These are phyloP conservation scores for Drosophila neoperkinsi DNA, from an alignment of 2,888 invertebrate genomes.

Conservation along the genomic window DNA sequence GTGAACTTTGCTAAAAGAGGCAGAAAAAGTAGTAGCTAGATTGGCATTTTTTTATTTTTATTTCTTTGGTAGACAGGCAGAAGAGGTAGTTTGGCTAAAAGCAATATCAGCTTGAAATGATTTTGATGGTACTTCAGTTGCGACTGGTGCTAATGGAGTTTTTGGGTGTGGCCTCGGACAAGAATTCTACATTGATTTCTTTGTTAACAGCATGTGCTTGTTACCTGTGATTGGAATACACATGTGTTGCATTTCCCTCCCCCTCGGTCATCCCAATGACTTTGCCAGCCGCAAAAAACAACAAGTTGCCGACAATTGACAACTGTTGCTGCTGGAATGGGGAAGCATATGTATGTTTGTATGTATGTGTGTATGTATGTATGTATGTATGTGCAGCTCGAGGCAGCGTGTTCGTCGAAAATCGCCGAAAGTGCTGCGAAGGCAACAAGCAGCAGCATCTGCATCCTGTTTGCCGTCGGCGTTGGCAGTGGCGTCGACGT, in stretches of 20 bases:
- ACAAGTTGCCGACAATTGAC: slow-evolving; percentile 70
- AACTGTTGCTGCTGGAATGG: slow-evolving; percentile 64
- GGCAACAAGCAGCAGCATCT: slow-evolving; percentile 39
- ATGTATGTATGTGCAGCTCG: slow-evolving; percentile 29
- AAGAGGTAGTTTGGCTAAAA: slow-evolving; percentile 27
- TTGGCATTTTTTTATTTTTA: slow-evolving; percentile 11
- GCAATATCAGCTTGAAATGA: slow-evolving; percentile 43
- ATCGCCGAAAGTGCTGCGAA: slow-evolving; percentile 74
- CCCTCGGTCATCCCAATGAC: slow-evolving; percentile 13
- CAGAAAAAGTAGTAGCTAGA: not conserved
- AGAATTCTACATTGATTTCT: slow-evolving; percentile 17
- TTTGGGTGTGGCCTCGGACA: slow-evolving; percentile 36
- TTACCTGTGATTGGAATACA: slow-evolving; percentile 29
- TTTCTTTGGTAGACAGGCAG: slow-evolving; percentile 4
- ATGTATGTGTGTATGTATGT: not conserved
- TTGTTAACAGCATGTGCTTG: slow-evolving; percentile 20
- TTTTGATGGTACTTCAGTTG: slow-evolving; percentile 43
- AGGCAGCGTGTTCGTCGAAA: slow-evolving; percentile 61
- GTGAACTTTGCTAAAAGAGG: not conserved
- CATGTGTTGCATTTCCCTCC: slow-evolving; percentile 4
- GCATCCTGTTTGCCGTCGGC: slow-evolving; percentile 43
- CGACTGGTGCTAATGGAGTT: slow-evolving; percentile 37
- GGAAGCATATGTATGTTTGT: slow-evolving; percentile 5
- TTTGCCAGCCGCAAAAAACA: slow-evolving; percentile 49
- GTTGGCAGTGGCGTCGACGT: slow-evolving; percentile 25